Evolutionary conservation across 2,888 invertebrate genomes (phyloP).

Genomic region (Latrodectus elegans): DNA sequence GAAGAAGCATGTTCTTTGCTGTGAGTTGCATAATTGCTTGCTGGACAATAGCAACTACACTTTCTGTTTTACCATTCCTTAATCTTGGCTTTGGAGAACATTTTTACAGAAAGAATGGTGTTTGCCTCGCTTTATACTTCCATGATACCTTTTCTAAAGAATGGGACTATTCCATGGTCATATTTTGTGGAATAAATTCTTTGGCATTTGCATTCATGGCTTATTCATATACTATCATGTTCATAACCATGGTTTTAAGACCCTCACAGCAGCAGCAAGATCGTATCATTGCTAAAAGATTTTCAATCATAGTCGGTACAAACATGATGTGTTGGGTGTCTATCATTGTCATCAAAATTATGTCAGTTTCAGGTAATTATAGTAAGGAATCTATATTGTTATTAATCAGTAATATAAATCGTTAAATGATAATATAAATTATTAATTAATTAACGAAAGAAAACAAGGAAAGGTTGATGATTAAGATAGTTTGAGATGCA

Average conservation of each 20-base stretch:
- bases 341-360: conserved; percentile 79
- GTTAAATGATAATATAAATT: too few relatives aligned
- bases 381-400: not conserved
- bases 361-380: conserved; percentile 78
- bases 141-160: conserved; percentile 78
- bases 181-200: conserved; percentile 79
- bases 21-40: conserved; percentile 75
- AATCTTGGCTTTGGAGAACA: conserved; percentile 77
- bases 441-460: too few relatives aligned
- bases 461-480: too few relatives aligned
- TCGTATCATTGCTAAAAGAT: conserved; percentile 79
- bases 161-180: conserved; percentile 79
- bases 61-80: conserved; percentile 77
- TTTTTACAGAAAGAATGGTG: conserved; percentile 80
- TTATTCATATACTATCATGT: conserved; percentile 79
- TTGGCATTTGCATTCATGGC: conserved; percentile 79
- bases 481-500: too few relatives aligned
- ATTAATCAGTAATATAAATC: too few relatives aligned
- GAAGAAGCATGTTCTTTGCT: conserved; percentile 76
- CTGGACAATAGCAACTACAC: conserved; percentile 77
- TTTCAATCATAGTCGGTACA: conserved; percentile 79
- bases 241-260: conserved; percentile 79
- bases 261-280: conserved; percentile 78
- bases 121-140: conserved; percentile 80
- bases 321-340: conserved; percentile 81